Percentiles rank a stretch among this genome's conserved stretches.
phyloP scores from a whole-genome alignment of 2,888 invertebrate genomes.

The Meandrusa payeni region DNA sequence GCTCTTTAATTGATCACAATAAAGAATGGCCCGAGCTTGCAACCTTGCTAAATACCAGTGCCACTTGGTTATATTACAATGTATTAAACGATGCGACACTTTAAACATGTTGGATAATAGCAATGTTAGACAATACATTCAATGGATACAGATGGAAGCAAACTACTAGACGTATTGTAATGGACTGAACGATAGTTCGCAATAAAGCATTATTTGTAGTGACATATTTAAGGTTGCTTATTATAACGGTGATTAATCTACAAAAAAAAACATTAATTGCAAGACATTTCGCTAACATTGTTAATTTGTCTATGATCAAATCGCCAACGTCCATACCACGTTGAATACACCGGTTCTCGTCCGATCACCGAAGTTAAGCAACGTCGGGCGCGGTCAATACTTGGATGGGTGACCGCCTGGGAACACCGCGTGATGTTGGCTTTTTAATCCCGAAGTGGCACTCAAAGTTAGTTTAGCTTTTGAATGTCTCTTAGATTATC shows the following conservation, averaged over 20 bases:
- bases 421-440: constrained; percentile 42
- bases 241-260: no score
- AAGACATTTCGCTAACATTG: no score
- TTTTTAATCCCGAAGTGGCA: no score
- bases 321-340: constrained; percentile 43
- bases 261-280: no score
- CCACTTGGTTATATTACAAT: no score
- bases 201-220: neutral
- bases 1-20: constrained; percentile 67
- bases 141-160: constrained; percentile 13
- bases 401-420: constrained; percentile 42
- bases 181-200: constrained; percentile 1
- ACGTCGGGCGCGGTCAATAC: constrained; percentile 27
- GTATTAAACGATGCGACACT: no score
- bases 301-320: no score
- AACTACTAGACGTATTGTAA: constrained; percentile 16
- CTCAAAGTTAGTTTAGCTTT: no score
- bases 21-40: constrained; percentile 34
- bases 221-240: neutral
- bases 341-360: constrained; percentile 46
- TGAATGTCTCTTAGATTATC: no score
- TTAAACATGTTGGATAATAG: neutral
- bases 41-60: neutral
- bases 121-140: constrained; percentile 17
- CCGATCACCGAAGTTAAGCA: constrained; percentile 46